Evolutionary conservation across 2,888 invertebrate species (phyloP).

Genomic region (Limnephilus marmoratus): DNA sequence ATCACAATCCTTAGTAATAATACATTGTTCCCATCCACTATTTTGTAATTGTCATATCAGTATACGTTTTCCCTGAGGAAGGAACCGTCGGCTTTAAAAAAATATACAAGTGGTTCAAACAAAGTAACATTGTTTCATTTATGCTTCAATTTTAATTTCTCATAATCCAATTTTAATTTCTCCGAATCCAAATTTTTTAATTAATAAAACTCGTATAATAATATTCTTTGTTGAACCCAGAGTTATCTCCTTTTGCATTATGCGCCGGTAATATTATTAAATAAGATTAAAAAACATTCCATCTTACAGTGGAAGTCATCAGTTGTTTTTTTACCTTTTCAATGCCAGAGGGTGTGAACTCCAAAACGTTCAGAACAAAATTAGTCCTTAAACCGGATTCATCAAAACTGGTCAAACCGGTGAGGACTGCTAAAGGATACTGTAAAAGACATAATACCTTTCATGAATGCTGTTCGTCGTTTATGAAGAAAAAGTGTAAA

Average conservation of each 20-base stretch:
- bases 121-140: too few relatives aligned
- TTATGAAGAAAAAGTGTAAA: too few relatives aligned
- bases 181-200: not conserved
- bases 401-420: conserved; percentile 88
- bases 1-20: too few relatives aligned
- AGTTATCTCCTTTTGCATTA: not conserved
- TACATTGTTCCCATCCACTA: too few relatives aligned
- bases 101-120: too few relatives aligned
- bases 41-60: too few relatives aligned
- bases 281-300: not conserved
- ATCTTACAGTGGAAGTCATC: not conserved
- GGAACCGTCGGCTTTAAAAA: too few relatives aligned
- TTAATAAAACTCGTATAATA: not conserved
- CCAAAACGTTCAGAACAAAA: conserved; percentile 82
- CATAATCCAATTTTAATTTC: too few relatives aligned
- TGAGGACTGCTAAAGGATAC: conserved; percentile 83
- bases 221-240: not conserved
- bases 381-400: conserved; percentile 85
- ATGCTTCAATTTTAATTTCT: too few relatives aligned
- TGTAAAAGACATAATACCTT: conserved; percentile 69
- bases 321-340: conserved; percentile 73
- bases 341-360: conserved; percentile 80
- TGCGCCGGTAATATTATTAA: not conserved
- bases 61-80: too few relatives aligned
- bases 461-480: not conserved